These are phyloP conservation scores for Nasonia longicornis DNA, from an alignment of 1,140 invertebrate genomes.

Conservation along the genomic window DNA sequence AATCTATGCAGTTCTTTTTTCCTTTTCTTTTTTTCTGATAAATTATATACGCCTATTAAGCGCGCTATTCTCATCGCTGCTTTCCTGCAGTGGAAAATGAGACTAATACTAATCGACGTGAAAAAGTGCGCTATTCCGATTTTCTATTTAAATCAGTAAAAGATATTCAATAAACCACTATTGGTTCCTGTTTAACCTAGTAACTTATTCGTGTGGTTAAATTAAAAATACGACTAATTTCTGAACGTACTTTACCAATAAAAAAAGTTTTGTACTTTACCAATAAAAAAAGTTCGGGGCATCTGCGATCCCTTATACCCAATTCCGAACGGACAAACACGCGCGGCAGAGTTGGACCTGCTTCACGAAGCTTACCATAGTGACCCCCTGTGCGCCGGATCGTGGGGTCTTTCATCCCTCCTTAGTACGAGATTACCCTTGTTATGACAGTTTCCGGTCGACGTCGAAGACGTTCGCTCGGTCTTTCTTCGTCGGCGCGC, in stretches of 20 bases:
- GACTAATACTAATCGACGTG: no score
- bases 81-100: no score
- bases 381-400: neutral
- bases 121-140: no score
- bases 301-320: neutral
- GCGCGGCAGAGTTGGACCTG: neutral
- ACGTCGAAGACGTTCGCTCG: slow-evolving; percentile 39
- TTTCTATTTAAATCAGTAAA: no score
- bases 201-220: no score
- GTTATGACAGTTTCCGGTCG: slow-evolving; percentile 62
- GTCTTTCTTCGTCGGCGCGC: slow-evolving; percentile 48
- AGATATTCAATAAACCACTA: no score
- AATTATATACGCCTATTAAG: no score
- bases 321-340: neutral
- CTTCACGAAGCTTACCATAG: neutral
- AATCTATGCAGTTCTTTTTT: neutral
- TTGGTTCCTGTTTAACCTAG: no score
- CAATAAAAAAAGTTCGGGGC: neutral
- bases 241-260: slow-evolving; percentile 7
- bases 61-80: no score
- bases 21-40: neutral
- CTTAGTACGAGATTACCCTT: slow-evolving; percentile 63
- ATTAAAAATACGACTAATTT: no score
- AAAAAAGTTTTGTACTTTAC: neutral
- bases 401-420: neutral